phyloP scores from a whole-genome alignment of 2,113 vertebrate species.

The Bagarius yarrelli region DNA sequence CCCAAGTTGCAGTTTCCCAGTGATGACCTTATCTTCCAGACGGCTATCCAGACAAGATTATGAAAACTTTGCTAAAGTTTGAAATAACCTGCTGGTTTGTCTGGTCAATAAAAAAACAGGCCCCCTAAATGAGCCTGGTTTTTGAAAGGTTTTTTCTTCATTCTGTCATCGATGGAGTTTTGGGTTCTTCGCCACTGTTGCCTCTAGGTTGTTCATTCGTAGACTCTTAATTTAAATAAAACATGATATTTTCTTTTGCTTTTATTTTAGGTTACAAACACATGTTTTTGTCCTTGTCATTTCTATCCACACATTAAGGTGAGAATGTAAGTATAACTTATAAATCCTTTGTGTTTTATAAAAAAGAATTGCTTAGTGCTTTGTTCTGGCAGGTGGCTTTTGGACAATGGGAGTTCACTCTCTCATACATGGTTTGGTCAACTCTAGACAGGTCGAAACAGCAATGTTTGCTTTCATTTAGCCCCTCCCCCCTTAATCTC shows the following conservation, averaged over 20 bases:
- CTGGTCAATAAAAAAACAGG: too few relatives aligned
- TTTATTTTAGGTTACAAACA: neutral
- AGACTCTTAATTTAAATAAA: too few relatives aligned
- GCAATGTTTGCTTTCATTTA: neutral
- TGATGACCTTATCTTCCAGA: too few relatives aligned
- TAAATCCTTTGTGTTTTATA: neutral
- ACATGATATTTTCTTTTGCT: neutral
- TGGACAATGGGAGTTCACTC: neutral
- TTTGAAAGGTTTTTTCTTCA: too few relatives aligned
- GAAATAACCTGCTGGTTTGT: too few relatives aligned
- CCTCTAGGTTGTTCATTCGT: too few relatives aligned
- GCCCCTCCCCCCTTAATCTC: slow-evolving; percentile 13
- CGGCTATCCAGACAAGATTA: too few relatives aligned
- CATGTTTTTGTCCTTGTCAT: neutral
- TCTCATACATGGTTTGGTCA: neutral
- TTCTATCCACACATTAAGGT: neutral
- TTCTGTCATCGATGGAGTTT: too few relatives aligned
- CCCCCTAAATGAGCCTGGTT: too few relatives aligned
- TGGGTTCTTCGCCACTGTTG: too few relatives aligned
- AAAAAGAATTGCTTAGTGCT: neutral
- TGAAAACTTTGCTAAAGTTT: too few relatives aligned
- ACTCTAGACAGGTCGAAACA: neutral
- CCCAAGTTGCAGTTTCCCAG: too few relatives aligned
- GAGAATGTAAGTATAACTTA: neutral
- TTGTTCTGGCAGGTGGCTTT: neutral